Percentiles rank a stretch among this genome's conserved stretches.
phyloP scores from a whole-genome alignment of 2,888 invertebrate genomes.

The Baccha elongata region DNA sequence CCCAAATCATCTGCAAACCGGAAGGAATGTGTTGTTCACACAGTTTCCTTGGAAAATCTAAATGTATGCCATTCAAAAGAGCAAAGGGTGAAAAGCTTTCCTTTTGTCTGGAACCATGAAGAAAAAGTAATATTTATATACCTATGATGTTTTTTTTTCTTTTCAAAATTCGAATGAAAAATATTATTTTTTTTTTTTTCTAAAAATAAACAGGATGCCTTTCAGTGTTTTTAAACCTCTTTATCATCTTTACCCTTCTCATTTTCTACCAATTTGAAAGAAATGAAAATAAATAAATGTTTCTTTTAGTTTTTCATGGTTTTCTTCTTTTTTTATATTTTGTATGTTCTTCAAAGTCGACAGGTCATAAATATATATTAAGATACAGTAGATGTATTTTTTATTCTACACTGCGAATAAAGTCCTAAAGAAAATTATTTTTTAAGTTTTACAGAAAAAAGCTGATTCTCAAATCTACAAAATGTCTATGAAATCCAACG shows the following conservation, averaged over 20 bases:
- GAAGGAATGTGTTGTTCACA: constrained; percentile 6
- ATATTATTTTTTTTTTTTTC: constrained; percentile 4
- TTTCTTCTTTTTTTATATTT: neutral
- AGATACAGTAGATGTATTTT: neutral
- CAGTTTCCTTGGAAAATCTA: neutral
- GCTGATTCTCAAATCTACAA: no score
- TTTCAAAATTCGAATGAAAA: constrained; percentile 23
- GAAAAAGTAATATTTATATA: constrained; percentile 7
- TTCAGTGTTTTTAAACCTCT: constrained; percentile 7
- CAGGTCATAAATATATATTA: constrained; percentile 1
- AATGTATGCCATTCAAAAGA: neutral
- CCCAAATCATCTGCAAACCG: constrained; percentile 1
- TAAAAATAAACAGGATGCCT: constrained; percentile 37
- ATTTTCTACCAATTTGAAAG: constrained; percentile 18
- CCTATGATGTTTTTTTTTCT: constrained; percentile 2
- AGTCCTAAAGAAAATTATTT: no score
- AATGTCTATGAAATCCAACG: no score
- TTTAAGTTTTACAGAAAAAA: no score
- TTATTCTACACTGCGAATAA: no score
- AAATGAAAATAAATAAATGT: constrained; percentile 21
- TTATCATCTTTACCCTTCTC: neutral
- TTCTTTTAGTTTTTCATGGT: neutral
- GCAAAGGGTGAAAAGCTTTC: constrained; percentile 20
- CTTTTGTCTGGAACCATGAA: constrained; percentile 12
- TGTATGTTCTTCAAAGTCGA: constrained; percentile 3